A percentile compares a stretch with the other conserved stretches of the same genome.
Conservation (phyloP, 2,113 vertebrate species). For the Callipepla squamata region DNA sequence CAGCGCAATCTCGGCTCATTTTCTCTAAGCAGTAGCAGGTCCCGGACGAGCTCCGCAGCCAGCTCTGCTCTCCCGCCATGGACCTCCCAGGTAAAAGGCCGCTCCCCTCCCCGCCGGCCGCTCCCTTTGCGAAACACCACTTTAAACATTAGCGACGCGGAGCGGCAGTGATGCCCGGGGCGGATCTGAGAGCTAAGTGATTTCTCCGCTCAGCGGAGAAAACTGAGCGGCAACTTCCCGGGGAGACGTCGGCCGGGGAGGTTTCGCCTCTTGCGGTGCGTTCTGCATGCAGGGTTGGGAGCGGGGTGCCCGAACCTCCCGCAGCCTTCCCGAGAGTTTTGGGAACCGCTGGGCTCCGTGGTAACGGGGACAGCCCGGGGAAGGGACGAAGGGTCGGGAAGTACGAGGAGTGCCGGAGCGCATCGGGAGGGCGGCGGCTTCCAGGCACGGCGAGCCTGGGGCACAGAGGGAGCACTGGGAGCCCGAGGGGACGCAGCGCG, state of each 20-base stretch:
- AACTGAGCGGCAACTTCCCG: conserved; percentile 44
- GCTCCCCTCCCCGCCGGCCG: neutral
- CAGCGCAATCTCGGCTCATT: conserved; percentile 74
- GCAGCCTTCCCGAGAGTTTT: neutral
- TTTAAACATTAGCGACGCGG: neutral
- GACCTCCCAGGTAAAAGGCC: conserved; percentile 85
- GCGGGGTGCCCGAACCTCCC: neutral
- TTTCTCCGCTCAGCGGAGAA: neutral
- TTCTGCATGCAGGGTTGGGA: neutral
- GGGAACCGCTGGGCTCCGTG: neutral
- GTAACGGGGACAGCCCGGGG: neutral
- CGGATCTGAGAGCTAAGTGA: too few species aligned
- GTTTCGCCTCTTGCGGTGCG: neutral
- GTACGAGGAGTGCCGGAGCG: neutral
- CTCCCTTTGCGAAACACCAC: neutral
- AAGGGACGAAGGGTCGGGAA: neutral
- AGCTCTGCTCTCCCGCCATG: conserved; percentile 76
- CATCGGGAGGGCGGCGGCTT: neutral
- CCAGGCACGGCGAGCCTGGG: neutral
- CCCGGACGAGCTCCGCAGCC: conserved; percentile 68
- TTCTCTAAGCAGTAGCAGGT: conserved; percentile 76
- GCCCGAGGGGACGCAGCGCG: too few species aligned
- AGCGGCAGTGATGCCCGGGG: neutral
- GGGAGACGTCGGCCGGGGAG: neutral
- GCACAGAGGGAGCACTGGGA: neutral